Percentiles rank a stretch among this genome's conserved stretches.
phyloP scores from a whole-genome alignment of 2,113 vertebrate genomes.

The Hydropotes inermis region DNA sequence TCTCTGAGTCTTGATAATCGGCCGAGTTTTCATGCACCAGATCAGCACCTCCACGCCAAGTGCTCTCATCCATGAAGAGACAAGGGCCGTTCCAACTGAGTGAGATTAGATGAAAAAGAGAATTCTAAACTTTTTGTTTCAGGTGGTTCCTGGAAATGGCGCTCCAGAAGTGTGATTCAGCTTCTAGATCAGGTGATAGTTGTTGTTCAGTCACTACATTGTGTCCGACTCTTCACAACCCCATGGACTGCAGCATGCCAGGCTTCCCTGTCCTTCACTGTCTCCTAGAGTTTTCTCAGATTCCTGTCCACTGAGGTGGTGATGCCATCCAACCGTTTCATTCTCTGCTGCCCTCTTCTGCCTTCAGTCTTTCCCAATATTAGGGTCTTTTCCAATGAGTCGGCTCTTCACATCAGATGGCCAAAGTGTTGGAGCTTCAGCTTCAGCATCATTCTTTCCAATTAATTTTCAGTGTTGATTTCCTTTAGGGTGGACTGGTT shows the following conservation, averaged over 20 bases:
- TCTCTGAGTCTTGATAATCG: not conserved
- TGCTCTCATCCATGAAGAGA: not conserved
- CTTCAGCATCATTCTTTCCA: not conserved
- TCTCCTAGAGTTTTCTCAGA: not conserved
- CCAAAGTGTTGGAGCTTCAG: not conserved
- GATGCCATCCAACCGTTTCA: not conserved
- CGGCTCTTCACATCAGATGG: not conserved
- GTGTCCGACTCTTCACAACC: not conserved
- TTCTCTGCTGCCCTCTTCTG: not conserved
- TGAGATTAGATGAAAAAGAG: not conserved
- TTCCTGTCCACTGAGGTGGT: not conserved
- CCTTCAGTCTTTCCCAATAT: not conserved
- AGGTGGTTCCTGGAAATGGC: not conserved
- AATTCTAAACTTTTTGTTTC: not conserved
- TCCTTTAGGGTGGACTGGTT: not conserved
- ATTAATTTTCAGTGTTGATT: not conserved
- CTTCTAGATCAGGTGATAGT: too few species aligned
- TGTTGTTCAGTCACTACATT: fast-evolving
- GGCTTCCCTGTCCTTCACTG: not conserved
- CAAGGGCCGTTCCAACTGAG: not conserved
- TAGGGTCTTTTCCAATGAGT: not conserved
- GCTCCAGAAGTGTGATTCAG: not conserved
- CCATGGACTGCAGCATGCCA: not conserved
- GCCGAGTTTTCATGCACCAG: not conserved
- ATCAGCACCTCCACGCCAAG: not conserved